Conservation (phyloP, 2,888 invertebrate genomes). For the Strigamia maritima region DNA sequence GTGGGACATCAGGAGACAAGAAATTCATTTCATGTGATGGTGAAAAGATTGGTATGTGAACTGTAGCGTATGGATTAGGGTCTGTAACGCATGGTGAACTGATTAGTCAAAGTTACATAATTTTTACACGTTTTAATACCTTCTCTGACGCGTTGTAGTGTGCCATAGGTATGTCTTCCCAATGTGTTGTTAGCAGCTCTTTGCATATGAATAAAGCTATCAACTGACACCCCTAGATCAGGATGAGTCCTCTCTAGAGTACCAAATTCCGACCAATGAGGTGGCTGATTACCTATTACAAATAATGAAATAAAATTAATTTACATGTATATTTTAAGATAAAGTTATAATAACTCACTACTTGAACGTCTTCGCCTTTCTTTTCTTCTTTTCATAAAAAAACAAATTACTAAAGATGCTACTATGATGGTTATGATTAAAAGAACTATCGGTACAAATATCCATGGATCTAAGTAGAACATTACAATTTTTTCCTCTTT, state of each 20-base stretch:
- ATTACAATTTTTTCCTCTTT: conserved; percentile 25
- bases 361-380: background rate
- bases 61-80: conserved; percentile 27
- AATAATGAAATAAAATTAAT: background rate
- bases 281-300: background rate
- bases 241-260: background rate
- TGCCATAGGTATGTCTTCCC: background rate
- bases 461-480: conserved; percentile 36
- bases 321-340: no score
- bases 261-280: background rate
- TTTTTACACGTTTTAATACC: background rate
- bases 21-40: conserved; percentile 8
- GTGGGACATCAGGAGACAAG: background rate
- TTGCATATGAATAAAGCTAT: conserved; percentile 32
- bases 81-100: background rate
- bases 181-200: background rate
- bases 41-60: background rate
- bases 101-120: background rate
- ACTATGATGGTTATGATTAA: conserved; percentile 21
- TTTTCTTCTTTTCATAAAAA: background rate
- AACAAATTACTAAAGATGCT: conserved; percentile 11
- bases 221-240: conserved; percentile 27
- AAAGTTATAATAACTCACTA: background rate
- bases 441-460: conserved; percentile 19
- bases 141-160: background rate